Base-by-base conservation (phyloP, 2,888 invertebrate species). In the Macroteleia sp. region DNA sequence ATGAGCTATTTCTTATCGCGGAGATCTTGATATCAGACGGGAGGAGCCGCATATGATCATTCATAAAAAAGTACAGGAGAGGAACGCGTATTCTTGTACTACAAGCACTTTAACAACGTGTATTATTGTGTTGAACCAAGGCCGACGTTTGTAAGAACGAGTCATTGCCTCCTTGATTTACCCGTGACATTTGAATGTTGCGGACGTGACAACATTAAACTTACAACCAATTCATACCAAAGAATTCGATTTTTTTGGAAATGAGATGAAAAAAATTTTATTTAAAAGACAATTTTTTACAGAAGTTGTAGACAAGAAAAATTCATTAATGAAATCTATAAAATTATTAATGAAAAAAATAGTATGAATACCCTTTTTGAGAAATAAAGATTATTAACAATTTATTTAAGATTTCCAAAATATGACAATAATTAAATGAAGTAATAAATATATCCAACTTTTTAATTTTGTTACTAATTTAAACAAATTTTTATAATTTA, bases 121-220 rank as follows among this genome's bases (percentile, higher is more conserved):
- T 46, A 20, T 14, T 52, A 66, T 59, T 20, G 42, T 16, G 62
- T 30, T 46, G 30, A 41, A 66, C 62, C 67, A 75, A 75, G 75
- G 67, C 44, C 75, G 46, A 6, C 42, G 50, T 36, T 56, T 28
- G 20, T 32, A 41, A 34, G 28, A 14, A 22, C 57, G 25, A 64
- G 34, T 41, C 56, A 56, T 57, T 48, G 62, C 54, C 62, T 62
- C 9, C 46, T 62, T 56, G 62, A 62, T 62, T 62, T 71, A 71
- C 56, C 62, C 48, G 41, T 75, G 75, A 62, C 75, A 75, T 75
- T 75, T 75, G 67, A 75, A 75, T 75, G 75, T 56, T 75, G 67
- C 67, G 46, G 56, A 69, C 67, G 56, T 75, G 64, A 66, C 64
- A 73, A 48, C 48, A 19, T 17, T 30, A 50, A 73, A 57, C 34